These are phyloP conservation scores for Rapana venosa DNA, from an alignment of 2,888 invertebrate genomes.

Conservation along the genomic window DNA sequence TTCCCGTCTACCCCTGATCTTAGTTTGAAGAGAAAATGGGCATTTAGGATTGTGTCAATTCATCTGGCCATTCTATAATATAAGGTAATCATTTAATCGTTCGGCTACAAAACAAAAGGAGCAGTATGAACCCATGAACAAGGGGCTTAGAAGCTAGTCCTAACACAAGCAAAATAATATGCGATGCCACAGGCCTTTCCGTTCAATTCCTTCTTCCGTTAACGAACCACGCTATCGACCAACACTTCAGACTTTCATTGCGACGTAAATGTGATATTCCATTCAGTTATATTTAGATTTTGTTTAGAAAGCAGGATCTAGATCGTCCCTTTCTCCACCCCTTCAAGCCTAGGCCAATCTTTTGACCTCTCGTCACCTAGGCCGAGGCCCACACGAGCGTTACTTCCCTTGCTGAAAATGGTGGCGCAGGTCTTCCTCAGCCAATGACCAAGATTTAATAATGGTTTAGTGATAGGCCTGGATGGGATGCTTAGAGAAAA, in stretches of 20 bases:
- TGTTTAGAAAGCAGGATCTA: background rate
- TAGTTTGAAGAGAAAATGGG: too few species aligned
- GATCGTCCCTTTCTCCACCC: background rate
- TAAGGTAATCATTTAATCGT: too few species aligned
- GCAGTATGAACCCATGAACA: too few species aligned
- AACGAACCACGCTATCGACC: background rate
- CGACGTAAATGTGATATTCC: background rate
- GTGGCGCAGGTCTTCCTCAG: slow-evolving; percentile 10
- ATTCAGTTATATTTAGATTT: background rate
- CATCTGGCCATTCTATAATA: too few species aligned
- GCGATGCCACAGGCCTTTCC: too few species aligned
- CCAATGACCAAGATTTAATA: background rate
- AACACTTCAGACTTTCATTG: background rate
- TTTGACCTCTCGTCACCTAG: background rate
- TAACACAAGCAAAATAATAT: too few species aligned
- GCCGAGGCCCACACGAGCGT: background rate
- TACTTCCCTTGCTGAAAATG: slow-evolving; percentile 22
- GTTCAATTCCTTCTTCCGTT: too few species aligned
- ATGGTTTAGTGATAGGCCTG: background rate
- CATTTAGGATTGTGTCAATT: too few species aligned
- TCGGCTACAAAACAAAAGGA: too few species aligned
- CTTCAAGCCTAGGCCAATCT: background rate
- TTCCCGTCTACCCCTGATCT: too few species aligned
- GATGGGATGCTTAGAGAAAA: background rate
- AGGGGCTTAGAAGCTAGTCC: too few species aligned